phyloP scores from a whole-genome alignment of 2,888 invertebrate species.

The Ophioninae sp. region DNA sequence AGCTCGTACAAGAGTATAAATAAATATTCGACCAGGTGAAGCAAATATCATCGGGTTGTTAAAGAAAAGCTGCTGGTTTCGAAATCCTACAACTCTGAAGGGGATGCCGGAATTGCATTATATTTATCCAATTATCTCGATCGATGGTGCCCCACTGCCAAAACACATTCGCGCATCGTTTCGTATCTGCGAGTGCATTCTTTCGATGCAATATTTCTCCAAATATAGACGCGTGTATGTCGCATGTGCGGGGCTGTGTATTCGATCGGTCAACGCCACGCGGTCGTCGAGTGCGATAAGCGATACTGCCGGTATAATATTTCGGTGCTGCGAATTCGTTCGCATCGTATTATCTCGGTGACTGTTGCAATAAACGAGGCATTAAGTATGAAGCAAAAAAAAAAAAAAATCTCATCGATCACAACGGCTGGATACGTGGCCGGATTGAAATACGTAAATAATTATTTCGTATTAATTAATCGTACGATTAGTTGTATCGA shows the following conservation, averaged over 20 bases:
- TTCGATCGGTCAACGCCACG: constrained; percentile 40
- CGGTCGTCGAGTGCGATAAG: constrained; percentile 62
- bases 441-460: not conserved
- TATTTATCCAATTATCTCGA: constrained; percentile 53
- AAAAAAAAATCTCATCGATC: constrained; percentile 16
- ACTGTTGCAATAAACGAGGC: constrained; percentile 52
- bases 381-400: constrained; percentile 1
- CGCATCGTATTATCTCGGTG: constrained; percentile 59
- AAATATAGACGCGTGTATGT: not conserved
- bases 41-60: not conserved
- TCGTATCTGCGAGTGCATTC: constrained; percentile 15
- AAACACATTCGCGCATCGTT: constrained; percentile 65
- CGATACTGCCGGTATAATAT: constrained; percentile 57
- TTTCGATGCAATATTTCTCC: not conserved
- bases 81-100: constrained; percentile 2
- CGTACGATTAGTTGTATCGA: too few relatives aligned
- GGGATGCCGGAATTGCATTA: not conserved
- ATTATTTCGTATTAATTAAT: too few relatives aligned
- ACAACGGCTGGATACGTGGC: constrained; percentile 5
- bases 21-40: not conserved
- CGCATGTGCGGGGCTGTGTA: not conserved
- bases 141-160: constrained; percentile 62
- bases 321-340: constrained; percentile 64
- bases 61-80: not conserved
- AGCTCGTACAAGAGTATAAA: not conserved